Percentiles rank a stretch among this genome's conserved stretches.
These are phyloP conservation scores for Bungarus multicinctus DNA, from an alignment of 2,113 vertebrate genomes.

Conservation along the genomic window DNA sequence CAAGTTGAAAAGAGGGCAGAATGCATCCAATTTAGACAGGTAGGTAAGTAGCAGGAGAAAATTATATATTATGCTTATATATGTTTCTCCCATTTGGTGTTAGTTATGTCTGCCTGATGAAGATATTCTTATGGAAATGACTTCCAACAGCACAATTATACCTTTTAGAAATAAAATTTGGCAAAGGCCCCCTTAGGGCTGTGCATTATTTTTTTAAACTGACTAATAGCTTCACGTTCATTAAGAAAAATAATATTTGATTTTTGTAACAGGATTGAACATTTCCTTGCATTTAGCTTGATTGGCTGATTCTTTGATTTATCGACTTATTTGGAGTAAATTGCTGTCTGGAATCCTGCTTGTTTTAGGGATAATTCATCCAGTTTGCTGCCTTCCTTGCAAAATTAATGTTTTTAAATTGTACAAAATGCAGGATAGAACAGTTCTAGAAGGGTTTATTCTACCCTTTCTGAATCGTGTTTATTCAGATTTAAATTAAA, in stretches of 20 bases:
- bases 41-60: neutral
- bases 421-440: constrained; percentile 17
- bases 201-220: neutral
- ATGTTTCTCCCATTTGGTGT: neutral
- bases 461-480: neutral
- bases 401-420: constrained; percentile 32
- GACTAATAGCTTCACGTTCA: neutral
- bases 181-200: neutral
- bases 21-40: neutral
- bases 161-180: neutral
- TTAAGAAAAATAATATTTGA: neutral
- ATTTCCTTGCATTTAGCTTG: neutral
- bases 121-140: neutral
- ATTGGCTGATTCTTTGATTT: constrained; percentile 28
- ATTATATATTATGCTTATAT: neutral
- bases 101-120: neutral
- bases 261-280: neutral
- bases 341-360: neutral
- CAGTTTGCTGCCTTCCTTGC: constrained; percentile 33
- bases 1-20: neutral
- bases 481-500: constrained; percentile 8
- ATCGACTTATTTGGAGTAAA: constrained; percentile 6
- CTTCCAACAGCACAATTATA: neutral
- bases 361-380: constrained; percentile 8
- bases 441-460: constrained; percentile 18